These are phyloP conservation scores for Lumbricus terrestris DNA, from an alignment of 2,888 invertebrate species.

Conservation along the genomic window DNA sequence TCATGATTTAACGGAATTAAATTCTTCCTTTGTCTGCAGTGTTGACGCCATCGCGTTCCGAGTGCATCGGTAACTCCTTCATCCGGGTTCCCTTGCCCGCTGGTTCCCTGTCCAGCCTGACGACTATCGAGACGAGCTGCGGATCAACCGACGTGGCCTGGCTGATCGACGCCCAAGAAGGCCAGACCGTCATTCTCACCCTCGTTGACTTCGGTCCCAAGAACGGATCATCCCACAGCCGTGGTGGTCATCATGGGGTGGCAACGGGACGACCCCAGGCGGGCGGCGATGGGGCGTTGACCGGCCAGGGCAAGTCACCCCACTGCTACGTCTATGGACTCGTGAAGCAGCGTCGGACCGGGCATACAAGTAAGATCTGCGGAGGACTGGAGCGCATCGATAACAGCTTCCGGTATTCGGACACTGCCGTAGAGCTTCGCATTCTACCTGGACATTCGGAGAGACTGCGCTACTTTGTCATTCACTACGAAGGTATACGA, in stretches of 20 bases:
- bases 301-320: not conserved
- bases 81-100: conserved; percentile 17
- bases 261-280: not conserved
- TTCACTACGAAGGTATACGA: conserved; percentile 16
- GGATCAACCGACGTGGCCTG: conserved; percentile 22
- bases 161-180: conserved; percentile 22
- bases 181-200: conserved; percentile 23
- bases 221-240: not conserved
- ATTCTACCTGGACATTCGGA: conserved; percentile 16
- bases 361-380: conserved; percentile 14
- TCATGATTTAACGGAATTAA: too few relatives aligned
- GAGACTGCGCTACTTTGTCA: conserved; percentile 17
- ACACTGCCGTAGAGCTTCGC: conserved; percentile 14
- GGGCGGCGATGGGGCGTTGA: not conserved
- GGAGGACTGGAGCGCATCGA: not conserved
- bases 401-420: not conserved
- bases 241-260: not conserved
- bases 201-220: conserved; percentile 14
- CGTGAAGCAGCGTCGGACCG: conserved; percentile 9
- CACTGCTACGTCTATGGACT: conserved; percentile 21
- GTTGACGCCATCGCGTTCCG: not conserved
- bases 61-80: conserved; percentile 22
- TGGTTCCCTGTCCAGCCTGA: conserved; percentile 17
- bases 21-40: conserved; percentile 5
- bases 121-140: conserved; percentile 13